Percentiles rank a stretch among this genome's conserved stretches.
These are phyloP conservation scores for Galleria mellonella DNA, from an alignment of 1,140 invertebrate genomes.

Conservation along the genomic window DNA sequence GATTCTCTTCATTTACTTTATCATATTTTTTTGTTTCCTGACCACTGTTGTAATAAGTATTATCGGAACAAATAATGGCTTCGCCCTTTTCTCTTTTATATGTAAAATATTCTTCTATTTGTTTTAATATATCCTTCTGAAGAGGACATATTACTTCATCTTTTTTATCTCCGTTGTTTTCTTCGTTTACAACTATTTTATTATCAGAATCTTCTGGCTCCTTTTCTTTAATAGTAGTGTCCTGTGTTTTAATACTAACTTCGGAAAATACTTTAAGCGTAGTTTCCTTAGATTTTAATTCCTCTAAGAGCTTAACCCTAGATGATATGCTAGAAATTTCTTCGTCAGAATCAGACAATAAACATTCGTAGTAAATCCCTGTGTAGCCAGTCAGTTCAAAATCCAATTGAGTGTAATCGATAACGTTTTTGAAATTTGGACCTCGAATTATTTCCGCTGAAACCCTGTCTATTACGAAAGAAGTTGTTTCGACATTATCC, in stretches of 20 bases:
- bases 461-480: conserved; percentile 45
- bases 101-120: conserved; percentile 36
- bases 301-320: conserved; percentile 50
- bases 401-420: conserved; percentile 54
- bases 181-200: conserved; percentile 5
- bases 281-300: conserved; percentile 32
- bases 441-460: conserved; percentile 56
- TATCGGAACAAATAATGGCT: conserved; percentile 31
- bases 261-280: conserved; percentile 30
- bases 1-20: conserved; percentile 10
- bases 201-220: conserved; percentile 7
- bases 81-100: conserved; percentile 33
- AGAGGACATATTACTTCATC: conserved; percentile 20
- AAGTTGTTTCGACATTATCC: conserved; percentile 33
- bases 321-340: conserved; percentile 50
- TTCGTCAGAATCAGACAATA: conserved; percentile 41
- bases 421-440: conserved; percentile 49
- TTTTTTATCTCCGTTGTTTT: conserved; percentile 8
- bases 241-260: conserved; percentile 4
- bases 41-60: conserved; percentile 20
- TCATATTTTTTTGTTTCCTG: conserved; percentile 11
- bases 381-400: conserved; percentile 48
- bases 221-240: conserved; percentile 2
- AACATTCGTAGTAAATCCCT: conserved; percentile 52
- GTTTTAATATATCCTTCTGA: conserved; percentile 27